phyloP scores from a whole-genome alignment of 2,888 invertebrate species.

The Ceriagrion tenellum region DNA sequence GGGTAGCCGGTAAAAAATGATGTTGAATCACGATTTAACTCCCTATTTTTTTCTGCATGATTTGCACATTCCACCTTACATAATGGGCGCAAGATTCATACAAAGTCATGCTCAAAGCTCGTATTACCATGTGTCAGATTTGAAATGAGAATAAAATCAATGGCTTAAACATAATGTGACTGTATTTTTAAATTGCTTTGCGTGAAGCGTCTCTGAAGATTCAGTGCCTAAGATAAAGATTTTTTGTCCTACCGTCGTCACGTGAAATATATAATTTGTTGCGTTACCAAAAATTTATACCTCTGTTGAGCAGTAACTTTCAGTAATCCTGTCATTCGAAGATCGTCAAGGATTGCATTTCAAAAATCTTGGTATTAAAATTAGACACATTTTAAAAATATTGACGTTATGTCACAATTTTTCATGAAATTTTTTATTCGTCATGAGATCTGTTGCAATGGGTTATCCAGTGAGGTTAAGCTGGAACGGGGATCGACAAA shows the following conservation, averaged over 20 bases:
- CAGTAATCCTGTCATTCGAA: background rate
- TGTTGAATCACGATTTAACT: conserved; percentile 58
- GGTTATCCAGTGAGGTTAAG: too few relatives aligned
- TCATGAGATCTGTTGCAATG: too few relatives aligned
- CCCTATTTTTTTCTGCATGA: conserved; percentile 55
- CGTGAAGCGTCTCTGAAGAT: background rate
- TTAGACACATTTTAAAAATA: too few relatives aligned
- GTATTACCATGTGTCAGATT: conserved; percentile 44
- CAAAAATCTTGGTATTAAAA: background rate
- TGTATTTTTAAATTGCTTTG: background rate
- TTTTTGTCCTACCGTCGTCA: background rate
- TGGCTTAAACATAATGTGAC: conserved; percentile 9
- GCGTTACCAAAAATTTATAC: background rate
- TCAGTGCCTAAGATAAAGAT: background rate
- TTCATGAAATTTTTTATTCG: too few relatives aligned
- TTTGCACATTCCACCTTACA: conserved; percentile 54
- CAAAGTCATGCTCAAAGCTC: conserved; percentile 58
- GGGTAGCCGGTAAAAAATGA: conserved; percentile 29
- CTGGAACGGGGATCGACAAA: too few relatives aligned
- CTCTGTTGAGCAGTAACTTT: background rate
- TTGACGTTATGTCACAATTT: too few relatives aligned
- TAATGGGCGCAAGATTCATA: conserved; percentile 62
- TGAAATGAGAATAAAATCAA: conserved; percentile 54
- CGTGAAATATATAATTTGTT: background rate
- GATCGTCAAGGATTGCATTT: background rate